phyloP scores from a whole-genome alignment of 1,140 invertebrate genomes.

The Ceratina japonica region DNA sequence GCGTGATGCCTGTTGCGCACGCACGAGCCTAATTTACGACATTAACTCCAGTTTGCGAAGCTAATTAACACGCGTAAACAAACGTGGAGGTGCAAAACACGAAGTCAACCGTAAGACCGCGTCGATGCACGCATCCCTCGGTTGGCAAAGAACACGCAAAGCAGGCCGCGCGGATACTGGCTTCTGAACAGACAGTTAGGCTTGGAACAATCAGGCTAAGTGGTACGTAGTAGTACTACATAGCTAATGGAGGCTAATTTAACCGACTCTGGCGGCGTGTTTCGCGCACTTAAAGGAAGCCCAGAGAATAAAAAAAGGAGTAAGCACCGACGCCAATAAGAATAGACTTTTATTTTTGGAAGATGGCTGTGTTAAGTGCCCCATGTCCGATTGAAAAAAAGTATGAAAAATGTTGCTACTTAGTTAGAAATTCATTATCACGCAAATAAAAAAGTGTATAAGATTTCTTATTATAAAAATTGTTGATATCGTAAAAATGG shows the following conservation, averaged over 20 bases:
- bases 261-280: constrained; percentile 60
- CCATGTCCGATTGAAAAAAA: not conserved
- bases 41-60: not conserved
- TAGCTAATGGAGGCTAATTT: constrained; percentile 71
- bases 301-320: not conserved
- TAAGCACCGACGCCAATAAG: too few species aligned
- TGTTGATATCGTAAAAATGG: too few species aligned
- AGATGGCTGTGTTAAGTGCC: not conserved
- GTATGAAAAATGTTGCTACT: not conserved
- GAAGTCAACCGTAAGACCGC: constrained; percentile 1
- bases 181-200: constrained; percentile 55
- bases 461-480: too few species aligned
- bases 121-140: not conserved
- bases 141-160: constrained; percentile 46
- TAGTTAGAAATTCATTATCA: too few species aligned
- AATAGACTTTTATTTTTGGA: not conserved
- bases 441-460: too few species aligned
- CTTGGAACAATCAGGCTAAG: constrained; percentile 68
- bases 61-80: constrained; percentile 29
- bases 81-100: constrained; percentile 30
- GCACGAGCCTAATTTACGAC: constrained; percentile 13
- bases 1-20: not conserved
- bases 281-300: constrained; percentile 56
- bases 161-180: constrained; percentile 16
- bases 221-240: constrained; percentile 62